phyloP scores from a whole-genome alignment of 2,113 vertebrate genomes.

The Crotalus horridus region DNA sequence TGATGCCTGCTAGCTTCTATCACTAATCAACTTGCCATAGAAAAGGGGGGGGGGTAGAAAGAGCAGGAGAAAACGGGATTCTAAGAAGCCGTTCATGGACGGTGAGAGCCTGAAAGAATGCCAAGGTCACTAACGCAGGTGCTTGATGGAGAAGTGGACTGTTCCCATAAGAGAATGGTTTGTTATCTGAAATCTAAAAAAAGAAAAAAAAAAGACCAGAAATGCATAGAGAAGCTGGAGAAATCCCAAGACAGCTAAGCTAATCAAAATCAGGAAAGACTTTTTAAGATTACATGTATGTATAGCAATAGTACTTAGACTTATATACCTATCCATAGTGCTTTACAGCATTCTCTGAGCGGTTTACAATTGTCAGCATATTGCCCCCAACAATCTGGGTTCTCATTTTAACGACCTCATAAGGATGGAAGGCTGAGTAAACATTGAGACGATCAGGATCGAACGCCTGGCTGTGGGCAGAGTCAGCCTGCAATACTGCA shows the following conservation, averaged over 20 bases:
- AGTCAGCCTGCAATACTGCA: background rate
- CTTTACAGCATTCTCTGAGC: background rate
- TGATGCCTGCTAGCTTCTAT: too few relatives aligned
- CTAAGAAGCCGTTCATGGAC: too few relatives aligned
- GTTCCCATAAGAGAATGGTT: background rate
- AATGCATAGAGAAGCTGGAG: background rate
- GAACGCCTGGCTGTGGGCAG: background rate
- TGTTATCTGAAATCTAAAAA: background rate
- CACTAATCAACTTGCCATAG: too few relatives aligned
- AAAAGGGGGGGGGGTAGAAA: too few relatives aligned
- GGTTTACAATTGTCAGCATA: background rate
- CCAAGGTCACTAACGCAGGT: too few relatives aligned
- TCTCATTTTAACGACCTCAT: background rate
- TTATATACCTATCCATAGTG: background rate
- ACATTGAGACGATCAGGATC: background rate
- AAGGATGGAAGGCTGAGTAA: background rate
- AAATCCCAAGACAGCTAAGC: background rate
- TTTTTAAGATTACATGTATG: background rate
- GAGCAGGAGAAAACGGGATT: too few relatives aligned
- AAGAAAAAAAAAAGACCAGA: background rate
- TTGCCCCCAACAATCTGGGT: background rate
- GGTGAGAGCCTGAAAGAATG: too few relatives aligned
- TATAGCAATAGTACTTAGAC: background rate
- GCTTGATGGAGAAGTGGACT: too few relatives aligned
- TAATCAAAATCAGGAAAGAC: background rate